Conservation (phyloP, 1,140 invertebrate species). For the Calephelis nemesis region DNA sequence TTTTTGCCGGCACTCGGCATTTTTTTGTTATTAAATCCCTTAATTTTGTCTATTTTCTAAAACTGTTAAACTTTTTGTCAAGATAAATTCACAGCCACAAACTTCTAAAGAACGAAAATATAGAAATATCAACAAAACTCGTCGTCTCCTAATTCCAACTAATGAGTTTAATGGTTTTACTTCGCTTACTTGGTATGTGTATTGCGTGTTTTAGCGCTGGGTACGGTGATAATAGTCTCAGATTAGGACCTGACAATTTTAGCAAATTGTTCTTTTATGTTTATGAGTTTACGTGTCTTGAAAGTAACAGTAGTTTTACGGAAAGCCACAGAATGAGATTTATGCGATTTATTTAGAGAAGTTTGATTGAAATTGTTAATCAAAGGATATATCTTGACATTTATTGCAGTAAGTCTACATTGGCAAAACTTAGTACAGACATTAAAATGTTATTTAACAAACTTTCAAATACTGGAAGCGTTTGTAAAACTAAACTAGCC, state of each 20-base stretch:
- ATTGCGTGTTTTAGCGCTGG: slow-evolving; percentile 44
- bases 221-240: slow-evolving; percentile 50
- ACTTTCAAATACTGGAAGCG: no score
- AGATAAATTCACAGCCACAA: no score
- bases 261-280: slow-evolving; percentile 64
- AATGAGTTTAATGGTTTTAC: slow-evolving; percentile 11
- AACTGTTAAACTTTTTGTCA: no score
- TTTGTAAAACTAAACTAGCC: no score
- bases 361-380: background rate
- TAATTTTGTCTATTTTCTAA: no score
- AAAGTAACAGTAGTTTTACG: slow-evolving; percentile 39
- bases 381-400: background rate
- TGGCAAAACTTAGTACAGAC: no score
- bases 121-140: background rate
- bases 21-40: no score
- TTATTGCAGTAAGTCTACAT: no score
- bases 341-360: background rate
- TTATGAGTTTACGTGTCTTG: slow-evolving; percentile 66
- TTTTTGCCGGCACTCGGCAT: no score
- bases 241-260: slow-evolving; percentile 65
- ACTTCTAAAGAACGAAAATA: background rate
- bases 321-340: slow-evolving; percentile 1
- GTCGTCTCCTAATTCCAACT: slow-evolving; percentile 1
- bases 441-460: no score
- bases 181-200: slow-evolving; percentile 41